phyloP scores from a whole-genome alignment of 30 jellyfish, hydroid and myxozoan genomes.

The Haliclystus octoradiatus region DNA sequence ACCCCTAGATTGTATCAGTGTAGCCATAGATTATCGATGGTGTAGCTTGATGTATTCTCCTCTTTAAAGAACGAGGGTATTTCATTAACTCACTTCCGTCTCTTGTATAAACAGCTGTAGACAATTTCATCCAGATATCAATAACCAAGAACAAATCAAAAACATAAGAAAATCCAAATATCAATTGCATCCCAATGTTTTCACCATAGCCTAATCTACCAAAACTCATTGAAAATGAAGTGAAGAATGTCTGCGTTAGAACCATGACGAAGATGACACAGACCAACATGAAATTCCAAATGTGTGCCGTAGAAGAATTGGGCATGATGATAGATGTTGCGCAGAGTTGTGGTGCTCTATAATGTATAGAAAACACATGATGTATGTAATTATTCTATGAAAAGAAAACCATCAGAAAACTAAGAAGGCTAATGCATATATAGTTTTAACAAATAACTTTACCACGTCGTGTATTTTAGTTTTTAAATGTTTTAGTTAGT shows the following conservation, averaged over 20 bases:
- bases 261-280: constrained; percentile 7
- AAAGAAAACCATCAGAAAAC: too few species aligned
- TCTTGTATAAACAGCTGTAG: constrained; percentile 26
- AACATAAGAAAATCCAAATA: constrained; percentile 37
- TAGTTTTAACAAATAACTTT: too few species aligned
- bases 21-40: too few species aligned
- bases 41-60: neutral
- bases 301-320: neutral
- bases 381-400: too few species aligned
- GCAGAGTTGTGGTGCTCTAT: too few species aligned
- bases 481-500: too few species aligned
- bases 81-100: constrained; percentile 10
- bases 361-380: too few species aligned
- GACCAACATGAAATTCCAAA: constrained; percentile 40
- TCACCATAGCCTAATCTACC: constrained; percentile 51
- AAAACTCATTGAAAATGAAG: constrained; percentile 33
- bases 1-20: too few species aligned
- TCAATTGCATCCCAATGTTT: neutral
- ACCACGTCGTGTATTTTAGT: too few species aligned
- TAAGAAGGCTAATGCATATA: too few species aligned
- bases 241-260: constrained; percentile 28
- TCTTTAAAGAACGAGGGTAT: neutral
- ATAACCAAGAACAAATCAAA: constrained; percentile 22
- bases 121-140: constrained; percentile 21
- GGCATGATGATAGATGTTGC: neutral